Conservation (phyloP, 1,140 invertebrate genomes). For the Drosophila tropicalis region DNA sequence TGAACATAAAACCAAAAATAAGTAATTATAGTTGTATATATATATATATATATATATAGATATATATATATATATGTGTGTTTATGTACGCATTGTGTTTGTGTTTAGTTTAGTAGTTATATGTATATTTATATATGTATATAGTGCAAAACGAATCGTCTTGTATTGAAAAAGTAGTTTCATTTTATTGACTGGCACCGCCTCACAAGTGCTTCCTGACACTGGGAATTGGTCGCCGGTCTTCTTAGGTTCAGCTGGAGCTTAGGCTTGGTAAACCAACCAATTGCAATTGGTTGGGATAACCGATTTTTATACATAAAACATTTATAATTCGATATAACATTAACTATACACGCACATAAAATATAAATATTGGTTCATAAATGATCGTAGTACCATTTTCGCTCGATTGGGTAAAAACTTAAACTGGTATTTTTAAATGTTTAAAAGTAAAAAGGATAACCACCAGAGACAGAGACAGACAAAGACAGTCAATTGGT, state of each 20-base stretch:
- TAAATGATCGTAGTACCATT: constrained; percentile 4
- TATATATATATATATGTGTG: too few relatives aligned
- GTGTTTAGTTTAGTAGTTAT: background rate
- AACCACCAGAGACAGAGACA: background rate
- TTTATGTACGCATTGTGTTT: background rate
- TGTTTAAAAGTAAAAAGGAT: constrained; percentile 20
- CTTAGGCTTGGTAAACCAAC: constrained; percentile 27
- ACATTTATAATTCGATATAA: constrained; percentile 21
- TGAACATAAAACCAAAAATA: constrained; percentile 27
- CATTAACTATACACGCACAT: constrained; percentile 36
- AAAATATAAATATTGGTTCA: constrained; percentile 1
- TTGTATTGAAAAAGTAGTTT: constrained; percentile 36
- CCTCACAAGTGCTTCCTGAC: constrained; percentile 8
- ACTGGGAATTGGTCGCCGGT: constrained; percentile 20
- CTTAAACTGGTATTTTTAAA: background rate
- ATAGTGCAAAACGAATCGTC: constrained; percentile 26
- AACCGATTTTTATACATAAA: constrained; percentile 29
- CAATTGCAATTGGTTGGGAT: constrained; percentile 30
- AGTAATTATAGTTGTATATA: constrained; percentile 1
- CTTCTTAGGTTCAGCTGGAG: constrained; percentile 60
- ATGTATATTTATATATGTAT: too few relatives aligned
- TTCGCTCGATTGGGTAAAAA: constrained; percentile 4
- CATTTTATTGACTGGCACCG: constrained; percentile 34
- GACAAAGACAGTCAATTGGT: background rate
- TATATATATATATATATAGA: background rate